Evolutionary conservation across 2,888 invertebrate species (phyloP).

Genomic region (Callimorpha dominula): DNA sequence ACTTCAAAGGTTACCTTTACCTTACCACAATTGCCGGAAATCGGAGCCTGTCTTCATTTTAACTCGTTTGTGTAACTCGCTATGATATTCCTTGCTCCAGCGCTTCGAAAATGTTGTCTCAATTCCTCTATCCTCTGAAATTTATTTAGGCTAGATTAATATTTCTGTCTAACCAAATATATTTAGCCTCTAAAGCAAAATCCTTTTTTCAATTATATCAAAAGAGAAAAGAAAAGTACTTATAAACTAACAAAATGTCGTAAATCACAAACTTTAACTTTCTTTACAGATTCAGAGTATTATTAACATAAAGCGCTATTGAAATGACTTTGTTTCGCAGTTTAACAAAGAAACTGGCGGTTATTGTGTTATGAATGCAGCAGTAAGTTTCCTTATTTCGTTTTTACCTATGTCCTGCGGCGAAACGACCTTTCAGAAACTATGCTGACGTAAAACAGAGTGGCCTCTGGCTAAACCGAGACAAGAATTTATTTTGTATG

Average conservation of each 20-base stretch:
- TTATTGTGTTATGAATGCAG: constrained; percentile 40
- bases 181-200: constrained; percentile 31
- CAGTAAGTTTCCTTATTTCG: constrained; percentile 28
- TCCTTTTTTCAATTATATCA: constrained; percentile 31
- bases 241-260: constrained; percentile 22
- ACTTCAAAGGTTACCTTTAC: no score
- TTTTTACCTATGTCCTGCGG: constrained; percentile 37
- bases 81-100: no score
- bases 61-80: no score
- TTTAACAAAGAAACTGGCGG: constrained; percentile 39
- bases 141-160: constrained; percentile 27
- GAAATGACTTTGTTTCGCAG: constrained; percentile 44
- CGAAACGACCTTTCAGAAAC: constrained; percentile 37
- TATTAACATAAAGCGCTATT: constrained; percentile 45
- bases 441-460: constrained; percentile 32
- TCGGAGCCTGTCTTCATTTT: no score
- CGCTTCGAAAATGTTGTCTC: no score
- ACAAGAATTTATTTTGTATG: constrained; percentile 40
- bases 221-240: constrained; percentile 37
- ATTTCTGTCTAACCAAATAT: constrained; percentile 39
- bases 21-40: no score
- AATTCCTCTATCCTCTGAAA: no score
- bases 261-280: constrained; percentile 50
- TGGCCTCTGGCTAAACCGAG: constrained; percentile 29
- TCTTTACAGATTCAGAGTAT: constrained; percentile 39